A percentile compares a stretch with the other conserved stretches of the same genome.
Conservation (phyloP, 2,888 invertebrate genomes). For the Caenorhabditis sp. region DNA sequence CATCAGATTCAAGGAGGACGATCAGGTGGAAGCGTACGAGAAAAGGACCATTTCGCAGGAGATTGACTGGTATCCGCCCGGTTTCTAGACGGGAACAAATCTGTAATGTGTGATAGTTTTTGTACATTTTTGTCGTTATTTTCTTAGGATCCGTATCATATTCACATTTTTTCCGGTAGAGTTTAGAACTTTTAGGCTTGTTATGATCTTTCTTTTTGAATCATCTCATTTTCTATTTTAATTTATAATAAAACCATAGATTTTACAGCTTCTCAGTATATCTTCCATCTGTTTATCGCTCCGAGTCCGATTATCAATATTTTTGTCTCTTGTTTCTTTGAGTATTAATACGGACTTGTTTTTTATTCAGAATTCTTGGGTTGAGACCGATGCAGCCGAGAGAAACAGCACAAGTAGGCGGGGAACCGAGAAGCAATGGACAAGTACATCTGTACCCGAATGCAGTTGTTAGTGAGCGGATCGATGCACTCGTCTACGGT, state of each 20-base stretch:
- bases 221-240: constrained; percentile 5
- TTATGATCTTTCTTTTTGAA: constrained; percentile 5
- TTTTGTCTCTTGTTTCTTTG: not conserved
- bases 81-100: constrained; percentile 69
- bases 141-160: constrained; percentile 9
- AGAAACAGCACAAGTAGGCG: constrained; percentile 10
- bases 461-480: constrained; percentile 13
- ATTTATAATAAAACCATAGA: not conserved
- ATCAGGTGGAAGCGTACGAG: constrained; percentile 89
- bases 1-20: constrained; percentile 86
- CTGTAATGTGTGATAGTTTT: constrained; percentile 6
- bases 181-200: constrained; percentile 15
- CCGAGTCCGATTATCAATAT: not conserved
- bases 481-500: constrained; percentile 57
- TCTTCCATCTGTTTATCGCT: not conserved
- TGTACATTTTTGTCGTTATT: constrained; percentile 36
- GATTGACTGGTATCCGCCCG: constrained; percentile 86
- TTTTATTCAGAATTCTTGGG: not conserved
- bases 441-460: constrained; percentile 1
- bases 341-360: not conserved
- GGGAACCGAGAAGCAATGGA: not conserved
- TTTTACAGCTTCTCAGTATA: not conserved
- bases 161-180: constrained; percentile 9
- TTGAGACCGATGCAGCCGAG: constrained; percentile 24
- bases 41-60: constrained; percentile 87